Conservation (phyloP, 2,888 invertebrate species). For the Tachina grossa region DNA sequence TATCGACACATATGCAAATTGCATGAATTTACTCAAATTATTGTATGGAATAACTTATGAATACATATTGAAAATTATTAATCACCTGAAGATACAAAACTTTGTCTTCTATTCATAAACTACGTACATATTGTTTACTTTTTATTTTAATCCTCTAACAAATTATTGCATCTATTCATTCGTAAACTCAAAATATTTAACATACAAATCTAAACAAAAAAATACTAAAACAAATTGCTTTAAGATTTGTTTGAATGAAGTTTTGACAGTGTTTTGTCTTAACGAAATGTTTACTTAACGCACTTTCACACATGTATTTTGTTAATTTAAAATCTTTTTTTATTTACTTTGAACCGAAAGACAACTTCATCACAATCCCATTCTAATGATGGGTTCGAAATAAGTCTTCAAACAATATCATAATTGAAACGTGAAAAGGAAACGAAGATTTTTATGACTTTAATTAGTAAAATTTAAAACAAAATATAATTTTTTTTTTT, state of each 20-base stretch:
- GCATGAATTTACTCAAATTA: neutral
- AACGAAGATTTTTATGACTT: conserved; percentile 50
- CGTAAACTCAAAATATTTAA: conserved; percentile 52
- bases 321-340: neutral
- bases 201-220: conserved; percentile 23
- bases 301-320: conserved; percentile 16
- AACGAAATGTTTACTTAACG: conserved; percentile 36
- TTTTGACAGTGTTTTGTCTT: conserved; percentile 61
- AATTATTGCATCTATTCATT: conserved; percentile 49
- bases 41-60: conserved; percentile 16
- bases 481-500: conserved; percentile 42
- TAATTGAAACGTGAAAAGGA: conserved; percentile 57
- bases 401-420: conserved; percentile 26
- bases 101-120: conserved; percentile 25
- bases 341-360: conserved; percentile 20
- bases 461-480: conserved; percentile 64
- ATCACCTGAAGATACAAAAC: conserved; percentile 19
- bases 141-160: conserved; percentile 29
- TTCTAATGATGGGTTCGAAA: neutral
- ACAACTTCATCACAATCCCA: conserved; percentile 43
- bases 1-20: no score
- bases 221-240: conserved; percentile 43
- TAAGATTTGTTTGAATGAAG: conserved; percentile 58
- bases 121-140: conserved; percentile 5
- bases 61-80: conserved; percentile 10